Percentiles rank a stretch among this genome's conserved stretches.
Evolutionary conservation across 2,113 vertebrate species (phyloP).

Genomic region (Eretmochelys imbricata): DNA sequence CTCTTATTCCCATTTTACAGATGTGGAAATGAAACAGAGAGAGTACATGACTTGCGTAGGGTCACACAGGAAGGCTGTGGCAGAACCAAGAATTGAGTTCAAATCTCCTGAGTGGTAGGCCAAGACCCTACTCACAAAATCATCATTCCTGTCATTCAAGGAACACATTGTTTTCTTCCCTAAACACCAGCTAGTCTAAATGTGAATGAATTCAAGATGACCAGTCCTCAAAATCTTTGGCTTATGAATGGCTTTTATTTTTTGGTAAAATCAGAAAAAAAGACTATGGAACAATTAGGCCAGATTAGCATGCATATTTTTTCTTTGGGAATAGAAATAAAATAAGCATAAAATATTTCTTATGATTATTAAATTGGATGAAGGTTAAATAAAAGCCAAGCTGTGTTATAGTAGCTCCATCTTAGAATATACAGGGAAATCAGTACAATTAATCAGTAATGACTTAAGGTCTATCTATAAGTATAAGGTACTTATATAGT

Average conservation of each 20-base stretch:
- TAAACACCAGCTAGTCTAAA: neutral
- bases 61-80: neutral
- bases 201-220: neutral
- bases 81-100: neutral
- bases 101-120: neutral
- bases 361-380: slow-evolving; percentile 40
- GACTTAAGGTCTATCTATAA: slow-evolving; percentile 41
- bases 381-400: slow-evolving; percentile 54
- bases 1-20: neutral
- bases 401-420: slow-evolving; percentile 58
- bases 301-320: slow-evolving; percentile 1
- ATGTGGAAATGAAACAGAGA: neutral
- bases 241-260: slow-evolving; percentile 12
- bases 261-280: neutral
- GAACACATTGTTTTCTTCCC: neutral
- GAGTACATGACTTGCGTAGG: neutral
- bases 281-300: neutral
- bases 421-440: slow-evolving; percentile 58
- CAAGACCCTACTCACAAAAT: neutral
- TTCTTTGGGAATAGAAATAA: slow-evolving; percentile 35
- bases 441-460: slow-evolving; percentile 59
- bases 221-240: neutral
- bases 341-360: slow-evolving; percentile 49
- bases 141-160: neutral
- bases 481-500: slow-evolving; percentile 27